phyloP scores from a whole-genome alignment of 2,888 invertebrate genomes.

The Andrena haemorrhoa region DNA sequence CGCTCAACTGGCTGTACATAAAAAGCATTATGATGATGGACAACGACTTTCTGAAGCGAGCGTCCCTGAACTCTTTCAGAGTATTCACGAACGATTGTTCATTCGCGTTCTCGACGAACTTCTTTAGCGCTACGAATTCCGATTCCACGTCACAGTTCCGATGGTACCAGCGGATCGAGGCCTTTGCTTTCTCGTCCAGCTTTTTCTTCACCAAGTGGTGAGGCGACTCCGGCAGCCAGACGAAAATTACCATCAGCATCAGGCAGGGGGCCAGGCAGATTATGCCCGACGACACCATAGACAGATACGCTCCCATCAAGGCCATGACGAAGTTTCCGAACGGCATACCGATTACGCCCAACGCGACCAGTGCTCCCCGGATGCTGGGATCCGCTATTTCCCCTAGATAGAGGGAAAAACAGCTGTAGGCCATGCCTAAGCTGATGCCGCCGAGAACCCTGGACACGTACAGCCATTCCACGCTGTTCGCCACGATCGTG shows the following conservation, averaged over 20 bases:
- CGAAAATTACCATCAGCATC: slow-evolving; percentile 69
- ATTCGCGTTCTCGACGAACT: slow-evolving; percentile 70
- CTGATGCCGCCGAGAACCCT: slow-evolving; percentile 66
- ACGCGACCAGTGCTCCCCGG: slow-evolving; percentile 77
- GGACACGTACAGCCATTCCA: slow-evolving; percentile 71
- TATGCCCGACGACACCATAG: slow-evolving; percentile 68
- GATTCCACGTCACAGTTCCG: slow-evolving; percentile 68
- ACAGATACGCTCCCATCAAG: slow-evolving; percentile 77
- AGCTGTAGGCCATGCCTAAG: slow-evolving; percentile 72
- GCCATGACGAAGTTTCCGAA: slow-evolving; percentile 77
- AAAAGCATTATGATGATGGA: slow-evolving; percentile 72
- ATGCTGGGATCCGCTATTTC: slow-evolving; percentile 78
- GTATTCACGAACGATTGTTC: slow-evolving; percentile 39
- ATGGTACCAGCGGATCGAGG: slow-evolving; percentile 77
- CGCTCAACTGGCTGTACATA: slow-evolving; percentile 78
- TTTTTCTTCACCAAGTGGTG: slow-evolving; percentile 72
- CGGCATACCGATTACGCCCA: slow-evolving; percentile 75
- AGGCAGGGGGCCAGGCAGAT: slow-evolving; percentile 71
- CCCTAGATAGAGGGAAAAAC: slow-evolving; percentile 77
- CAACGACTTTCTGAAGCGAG: slow-evolving; percentile 71
- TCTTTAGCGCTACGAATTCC: slow-evolving; percentile 71
- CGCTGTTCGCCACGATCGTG: slow-evolving; percentile 66
- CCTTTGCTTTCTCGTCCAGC: slow-evolving; percentile 68
- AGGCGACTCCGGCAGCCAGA: slow-evolving; percentile 79
- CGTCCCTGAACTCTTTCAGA: slow-evolving; percentile 59